These are phyloP conservation scores for Sminthurinus signatus DNA, from an alignment of 1,140 invertebrate species.

Conservation along the genomic window DNA sequence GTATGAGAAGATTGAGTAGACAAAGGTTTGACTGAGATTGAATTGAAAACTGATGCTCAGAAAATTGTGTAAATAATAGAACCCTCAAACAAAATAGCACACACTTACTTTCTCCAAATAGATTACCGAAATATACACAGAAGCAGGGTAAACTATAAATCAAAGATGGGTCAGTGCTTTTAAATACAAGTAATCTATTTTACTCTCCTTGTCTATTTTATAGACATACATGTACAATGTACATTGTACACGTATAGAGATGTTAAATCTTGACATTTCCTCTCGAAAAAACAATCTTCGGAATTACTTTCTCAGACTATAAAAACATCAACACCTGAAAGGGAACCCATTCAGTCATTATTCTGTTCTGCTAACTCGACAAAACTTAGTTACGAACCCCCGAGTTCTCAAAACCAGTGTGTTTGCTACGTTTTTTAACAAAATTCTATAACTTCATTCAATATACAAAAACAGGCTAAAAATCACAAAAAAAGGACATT, in stretches of 20 bases:
- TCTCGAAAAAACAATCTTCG: constrained; percentile 13
- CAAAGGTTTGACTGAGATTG: constrained; percentile 7
- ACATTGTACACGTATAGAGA: not conserved
- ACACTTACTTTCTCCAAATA: too few species aligned
- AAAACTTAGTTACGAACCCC: too few species aligned
- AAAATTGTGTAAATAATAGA: constrained; percentile 8
- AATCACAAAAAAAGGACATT: too few species aligned
- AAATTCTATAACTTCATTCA: too few species aligned
- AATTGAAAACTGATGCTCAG: constrained; percentile 13
- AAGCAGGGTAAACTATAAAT: too few species aligned
- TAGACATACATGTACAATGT: not conserved
- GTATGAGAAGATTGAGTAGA: not conserved
- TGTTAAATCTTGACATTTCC: constrained; percentile 23
- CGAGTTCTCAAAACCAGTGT: too few species aligned
- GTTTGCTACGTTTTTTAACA: too few species aligned
- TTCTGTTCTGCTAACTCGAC: not conserved
- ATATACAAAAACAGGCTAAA: too few species aligned
- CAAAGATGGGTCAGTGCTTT: constrained; percentile 31
- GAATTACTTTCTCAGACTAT: constrained; percentile 27
- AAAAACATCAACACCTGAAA: constrained; percentile 17
- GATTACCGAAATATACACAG: too few species aligned
- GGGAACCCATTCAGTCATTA: constrained; percentile 5
- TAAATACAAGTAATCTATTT: constrained; percentile 32
- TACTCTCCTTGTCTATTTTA: too few species aligned
- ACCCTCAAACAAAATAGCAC: not conserved